Percentiles rank a stretch among this genome's conserved stretches.
Evolutionary conservation across 2,888 invertebrate genomes (phyloP).

Genomic region (Coelinius sp.): DNA sequence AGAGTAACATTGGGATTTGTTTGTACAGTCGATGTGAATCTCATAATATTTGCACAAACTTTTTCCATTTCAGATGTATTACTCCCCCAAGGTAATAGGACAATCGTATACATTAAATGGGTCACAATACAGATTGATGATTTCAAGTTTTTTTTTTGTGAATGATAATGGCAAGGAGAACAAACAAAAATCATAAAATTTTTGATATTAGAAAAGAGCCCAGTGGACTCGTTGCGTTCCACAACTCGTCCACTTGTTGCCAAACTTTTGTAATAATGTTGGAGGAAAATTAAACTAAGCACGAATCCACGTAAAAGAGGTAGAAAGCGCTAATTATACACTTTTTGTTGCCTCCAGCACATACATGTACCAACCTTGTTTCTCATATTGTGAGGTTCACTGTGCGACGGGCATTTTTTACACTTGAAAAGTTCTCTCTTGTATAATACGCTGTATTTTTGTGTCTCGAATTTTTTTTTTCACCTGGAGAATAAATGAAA

Average conservation of each 20-base stretch:
- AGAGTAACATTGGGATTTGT: not conserved
- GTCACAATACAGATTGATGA: not conserved
- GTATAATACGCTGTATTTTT: slow-evolving; percentile 4
- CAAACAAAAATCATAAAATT: slow-evolving; percentile 1
- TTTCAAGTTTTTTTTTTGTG: not conserved
- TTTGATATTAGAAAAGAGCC: not conserved
- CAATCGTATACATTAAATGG: not conserved
- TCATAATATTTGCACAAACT: not conserved
- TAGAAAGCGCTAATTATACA: slow-evolving; percentile 4
- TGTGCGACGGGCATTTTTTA: slow-evolving; percentile 1
- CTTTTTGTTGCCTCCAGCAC: not conserved
- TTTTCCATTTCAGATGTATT: not conserved
- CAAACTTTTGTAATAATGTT: slow-evolving; percentile 19
- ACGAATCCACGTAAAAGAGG: slow-evolving; percentile 5
- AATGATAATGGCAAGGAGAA: not conserved
- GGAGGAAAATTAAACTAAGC: slow-evolving; percentile 19
- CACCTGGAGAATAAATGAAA: not conserved
- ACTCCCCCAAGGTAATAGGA: not conserved
- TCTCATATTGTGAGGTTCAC: not conserved
- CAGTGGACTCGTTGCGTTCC: not conserved
- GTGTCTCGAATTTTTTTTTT: not conserved
- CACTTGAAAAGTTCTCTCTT: not conserved
- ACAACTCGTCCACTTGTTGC: slow-evolving; percentile 20
- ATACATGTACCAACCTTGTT: not conserved
- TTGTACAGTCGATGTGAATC: not conserved